phyloP scores from a whole-genome alignment of 2,113 vertebrate species.

The Pseudorectes ferrugineus region DNA sequence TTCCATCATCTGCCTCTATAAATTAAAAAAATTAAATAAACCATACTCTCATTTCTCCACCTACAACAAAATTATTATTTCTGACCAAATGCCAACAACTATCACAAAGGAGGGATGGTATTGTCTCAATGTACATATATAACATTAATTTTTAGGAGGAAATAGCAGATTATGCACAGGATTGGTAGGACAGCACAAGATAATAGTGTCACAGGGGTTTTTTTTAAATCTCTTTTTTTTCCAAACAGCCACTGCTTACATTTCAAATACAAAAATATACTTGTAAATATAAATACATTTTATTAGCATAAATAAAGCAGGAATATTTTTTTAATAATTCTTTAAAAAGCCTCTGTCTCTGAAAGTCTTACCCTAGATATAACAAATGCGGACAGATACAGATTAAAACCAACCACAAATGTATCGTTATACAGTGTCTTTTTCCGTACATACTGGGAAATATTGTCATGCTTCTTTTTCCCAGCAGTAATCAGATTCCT shows the following conservation, averaged over 20 bases:
- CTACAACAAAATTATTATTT: not conserved
- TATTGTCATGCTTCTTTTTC: not conserved
- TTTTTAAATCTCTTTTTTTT: not conserved
- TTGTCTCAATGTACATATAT: not conserved
- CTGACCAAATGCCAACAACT: not conserved
- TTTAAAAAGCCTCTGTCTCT: not conserved
- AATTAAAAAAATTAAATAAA: not conserved
- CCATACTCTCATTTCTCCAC: not conserved
- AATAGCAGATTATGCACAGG: not conserved
- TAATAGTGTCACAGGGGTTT: not conserved
- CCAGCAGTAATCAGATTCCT: not conserved
- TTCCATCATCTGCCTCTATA: not conserved
- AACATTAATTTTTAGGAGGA: not conserved
- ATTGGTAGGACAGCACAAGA: not conserved
- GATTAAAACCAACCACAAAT: not conserved
- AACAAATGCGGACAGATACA: not conserved
- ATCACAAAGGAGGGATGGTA: fast-evolving
- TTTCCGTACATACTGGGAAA: not conserved
- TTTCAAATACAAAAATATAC: not conserved
- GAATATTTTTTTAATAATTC: not conserved
- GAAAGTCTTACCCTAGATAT: not conserved
- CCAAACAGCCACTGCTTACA: not conserved
- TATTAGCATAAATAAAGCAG: not conserved
- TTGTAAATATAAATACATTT: not conserved
- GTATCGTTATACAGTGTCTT: not conserved